Evolutionary conservation across 2,797 vertebrate genomes (phyloP).

Genomic region (Ficedula albicollis): DNA sequence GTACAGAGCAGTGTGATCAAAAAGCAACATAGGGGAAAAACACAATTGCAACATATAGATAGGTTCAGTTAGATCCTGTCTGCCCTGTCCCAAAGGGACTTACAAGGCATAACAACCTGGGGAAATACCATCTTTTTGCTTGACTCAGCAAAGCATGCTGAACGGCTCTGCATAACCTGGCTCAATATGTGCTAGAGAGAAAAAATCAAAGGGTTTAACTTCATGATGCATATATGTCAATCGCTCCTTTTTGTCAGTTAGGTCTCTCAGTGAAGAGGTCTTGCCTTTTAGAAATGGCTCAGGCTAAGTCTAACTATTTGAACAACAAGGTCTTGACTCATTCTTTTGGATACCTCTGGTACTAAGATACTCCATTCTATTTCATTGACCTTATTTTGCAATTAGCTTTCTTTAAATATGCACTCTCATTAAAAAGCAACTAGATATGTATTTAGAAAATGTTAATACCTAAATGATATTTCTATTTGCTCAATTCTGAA

Average conservation of each 20-base stretch:
- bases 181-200: neutral
- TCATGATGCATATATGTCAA: neutral
- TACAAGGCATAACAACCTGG: neutral
- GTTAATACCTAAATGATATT: constrained; percentile 44
- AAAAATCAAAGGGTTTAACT: neutral
- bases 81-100: neutral
- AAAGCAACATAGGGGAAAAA: neutral
- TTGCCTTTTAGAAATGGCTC: neutral
- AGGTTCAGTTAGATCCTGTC: neutral
- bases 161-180: neutral
- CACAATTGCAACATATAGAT: neutral
- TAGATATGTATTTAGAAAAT: neutral
- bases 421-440: constrained; percentile 36
- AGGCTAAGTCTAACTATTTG: neutral
- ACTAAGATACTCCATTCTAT: neutral
- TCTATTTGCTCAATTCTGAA: constrained; percentile 25
- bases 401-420: neutral
- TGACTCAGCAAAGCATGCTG: neutral
- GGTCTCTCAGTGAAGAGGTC: neutral
- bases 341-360: neutral
- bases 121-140: neutral
- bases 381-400: constrained; percentile 20
- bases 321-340: neutral
- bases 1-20: neutral
- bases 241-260: neutral